phyloP scores from a whole-genome alignment of 2,797 vertebrate genomes.

The Margarornis squamiger region DNA sequence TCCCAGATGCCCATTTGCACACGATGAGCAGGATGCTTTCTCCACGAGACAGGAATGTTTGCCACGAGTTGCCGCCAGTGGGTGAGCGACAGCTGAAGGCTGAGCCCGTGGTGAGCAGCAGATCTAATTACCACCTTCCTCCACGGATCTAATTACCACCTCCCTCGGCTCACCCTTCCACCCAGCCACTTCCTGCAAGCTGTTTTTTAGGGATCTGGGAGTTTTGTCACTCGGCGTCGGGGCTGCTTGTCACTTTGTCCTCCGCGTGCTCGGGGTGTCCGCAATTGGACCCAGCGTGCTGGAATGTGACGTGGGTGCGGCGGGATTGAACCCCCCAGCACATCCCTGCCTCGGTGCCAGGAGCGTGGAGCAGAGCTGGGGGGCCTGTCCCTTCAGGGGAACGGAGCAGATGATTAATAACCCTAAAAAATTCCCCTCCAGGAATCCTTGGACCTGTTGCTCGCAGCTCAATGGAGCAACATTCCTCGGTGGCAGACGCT shows the following conservation, averaged over 20 bases:
- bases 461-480: neutral
- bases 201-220: neutral
- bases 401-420: neutral
- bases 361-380: neutral
- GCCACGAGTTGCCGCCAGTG: neutral
- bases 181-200: neutral
- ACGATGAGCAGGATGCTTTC: neutral
- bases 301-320: neutral
- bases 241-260: neutral
- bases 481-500: neutral
- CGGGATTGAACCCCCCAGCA: neutral
- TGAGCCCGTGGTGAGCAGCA: neutral
- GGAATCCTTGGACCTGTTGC: neutral
- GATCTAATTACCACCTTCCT: neutral
- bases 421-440: neutral
- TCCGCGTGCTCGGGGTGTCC: rapidly evolving
- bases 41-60: neutral
- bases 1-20: neutral
- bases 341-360: neutral
- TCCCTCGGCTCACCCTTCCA: neutral
- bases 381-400: too few relatives aligned
- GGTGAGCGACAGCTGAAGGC: neutral
- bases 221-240: neutral
- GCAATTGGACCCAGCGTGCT: rapidly evolving
- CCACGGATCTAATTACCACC: neutral